Base-by-base conservation (phyloP, 2,888 invertebrate genomes). In the Thera obeliscata region DNA sequence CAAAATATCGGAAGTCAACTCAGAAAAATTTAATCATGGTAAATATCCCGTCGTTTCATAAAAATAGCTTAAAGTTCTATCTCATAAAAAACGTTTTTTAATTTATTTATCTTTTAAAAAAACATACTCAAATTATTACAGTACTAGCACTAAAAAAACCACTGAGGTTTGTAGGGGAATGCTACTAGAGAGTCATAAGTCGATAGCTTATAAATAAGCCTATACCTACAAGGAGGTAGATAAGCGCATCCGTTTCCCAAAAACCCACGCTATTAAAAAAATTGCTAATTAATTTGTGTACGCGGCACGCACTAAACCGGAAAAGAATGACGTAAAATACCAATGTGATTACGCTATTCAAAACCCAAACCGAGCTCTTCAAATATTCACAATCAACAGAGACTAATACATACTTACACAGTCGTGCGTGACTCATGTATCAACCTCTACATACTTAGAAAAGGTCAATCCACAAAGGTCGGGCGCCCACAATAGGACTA, bases 401-500 rank as follows among this genome's bases (percentile, higher is more conserved):
- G 52, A 60, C 52, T 49, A 64, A 43, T 41, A 52, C 11, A 33
- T 64, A 57, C 50, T 46, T 48, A 48, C 33, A 22, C 8, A 56
- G 12, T 61, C 9, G 9, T 7, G 43, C 69, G 63, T 69, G 69
- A 63, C 52, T 69, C 69, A 69, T 69, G 48, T 66, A 69, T 62
- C 65, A 69, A 62, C 62, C 64, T 62, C 61, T 65, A 59, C 52
- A 63, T 69, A 67, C 48, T 57, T 61, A 61, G 59, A 60, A 69
- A 74, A 74, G 74, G 72, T 70, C 71, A 70, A 12, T 49, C 41
- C 54, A 54, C 63, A 74, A 70, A 71, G 66, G 71, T 71, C 69
- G 64, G 58, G 50, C 56, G 66, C 52, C 62, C 69, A 72, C 71
- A 72, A 66, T 67, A 43, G 50, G 52, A 66, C 64, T 56, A 69